phyloP scores from a whole-genome alignment of 2,888 invertebrate genomes.

The Neelides folsomi region DNA sequence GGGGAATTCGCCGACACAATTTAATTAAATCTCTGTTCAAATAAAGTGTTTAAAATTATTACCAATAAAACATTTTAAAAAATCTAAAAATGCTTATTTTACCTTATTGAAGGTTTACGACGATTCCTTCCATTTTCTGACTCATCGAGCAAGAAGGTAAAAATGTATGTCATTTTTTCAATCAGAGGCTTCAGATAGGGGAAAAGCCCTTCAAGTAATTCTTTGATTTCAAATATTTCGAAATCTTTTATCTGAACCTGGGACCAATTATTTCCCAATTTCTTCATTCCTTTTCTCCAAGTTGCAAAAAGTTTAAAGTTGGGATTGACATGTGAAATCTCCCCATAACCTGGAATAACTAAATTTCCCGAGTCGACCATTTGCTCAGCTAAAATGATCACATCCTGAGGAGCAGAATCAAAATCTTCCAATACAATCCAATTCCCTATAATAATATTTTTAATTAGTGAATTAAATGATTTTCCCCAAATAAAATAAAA shows the following conservation, averaged over 20 bases:
- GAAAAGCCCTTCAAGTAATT: slow-evolving; percentile 12
- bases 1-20: slow-evolving; percentile 67
- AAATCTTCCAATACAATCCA: slow-evolving; percentile 94
- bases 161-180: slow-evolving; percentile 22
- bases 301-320: slow-evolving; percentile 90
- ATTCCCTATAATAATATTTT: slow-evolving; percentile 50
- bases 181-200: slow-evolving; percentile 18
- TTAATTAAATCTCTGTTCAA: slow-evolving; percentile 68
- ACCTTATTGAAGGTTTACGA: slow-evolving; percentile 22
- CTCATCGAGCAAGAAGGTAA: slow-evolving; percentile 13
- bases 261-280: slow-evolving; percentile 42
- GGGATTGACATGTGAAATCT: slow-evolving; percentile 57
- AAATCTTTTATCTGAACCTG: slow-evolving; percentile 69
- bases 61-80: no score
- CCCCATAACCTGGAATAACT: slow-evolving; percentile 77
- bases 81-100: background rate
- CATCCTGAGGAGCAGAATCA: slow-evolving; percentile 84
- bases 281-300: slow-evolving; percentile 7
- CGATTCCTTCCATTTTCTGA: slow-evolving; percentile 5
- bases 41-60: slow-evolving; percentile 1
- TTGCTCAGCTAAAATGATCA: slow-evolving; percentile 71
- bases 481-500: no score
- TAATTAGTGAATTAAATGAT: slow-evolving; percentile 51
- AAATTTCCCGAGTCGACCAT: slow-evolving; percentile 69
- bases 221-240: slow-evolving; percentile 55